Evolutionary conservation across 2,113 vertebrate species (phyloP).

Genomic region (Nyctereutes procyonoides): DNA sequence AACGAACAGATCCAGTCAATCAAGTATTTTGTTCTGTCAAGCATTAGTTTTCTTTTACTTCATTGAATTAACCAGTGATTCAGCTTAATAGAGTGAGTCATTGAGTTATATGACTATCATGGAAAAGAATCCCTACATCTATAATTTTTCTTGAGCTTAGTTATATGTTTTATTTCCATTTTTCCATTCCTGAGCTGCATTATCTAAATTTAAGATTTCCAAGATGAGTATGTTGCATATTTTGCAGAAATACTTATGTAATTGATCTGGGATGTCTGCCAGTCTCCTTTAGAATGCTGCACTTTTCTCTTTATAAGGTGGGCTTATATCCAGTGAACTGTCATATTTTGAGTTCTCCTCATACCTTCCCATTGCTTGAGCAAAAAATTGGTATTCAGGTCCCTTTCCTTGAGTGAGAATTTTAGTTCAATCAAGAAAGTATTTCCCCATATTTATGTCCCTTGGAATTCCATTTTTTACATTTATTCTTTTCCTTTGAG

Average conservation of each 20-base stretch:
- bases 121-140: slow-evolving; percentile 58
- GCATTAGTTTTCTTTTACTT: not conserved
- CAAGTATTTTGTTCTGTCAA: not conserved
- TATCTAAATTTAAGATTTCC: slow-evolving; percentile 78
- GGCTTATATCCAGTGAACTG: slow-evolving; percentile 81
- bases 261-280: slow-evolving; percentile 87
- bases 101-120: not conserved
- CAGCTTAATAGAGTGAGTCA: not conserved
- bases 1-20: not conserved
- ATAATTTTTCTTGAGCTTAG: slow-evolving; percentile 47
- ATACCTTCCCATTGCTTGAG: slow-evolving; percentile 80
- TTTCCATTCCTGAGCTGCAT: slow-evolving; percentile 63
- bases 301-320: slow-evolving; percentile 81
- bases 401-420: slow-evolving; percentile 36
- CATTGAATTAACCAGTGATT: not conserved
- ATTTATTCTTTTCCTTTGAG: slow-evolving; percentile 59
- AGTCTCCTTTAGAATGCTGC: slow-evolving; percentile 80
- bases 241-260: slow-evolving; percentile 83
- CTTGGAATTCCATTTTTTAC: slow-evolving; percentile 46
- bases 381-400: slow-evolving; percentile 63
- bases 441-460: slow-evolving; percentile 57
- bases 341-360: slow-evolving; percentile 75
- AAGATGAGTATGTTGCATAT: slow-evolving; percentile 75
- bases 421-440: slow-evolving; percentile 70
- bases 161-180: slow-evolving; percentile 44